Conservation (phyloP, 2,113 vertebrate genomes). For the Silurus glanis region DNA sequence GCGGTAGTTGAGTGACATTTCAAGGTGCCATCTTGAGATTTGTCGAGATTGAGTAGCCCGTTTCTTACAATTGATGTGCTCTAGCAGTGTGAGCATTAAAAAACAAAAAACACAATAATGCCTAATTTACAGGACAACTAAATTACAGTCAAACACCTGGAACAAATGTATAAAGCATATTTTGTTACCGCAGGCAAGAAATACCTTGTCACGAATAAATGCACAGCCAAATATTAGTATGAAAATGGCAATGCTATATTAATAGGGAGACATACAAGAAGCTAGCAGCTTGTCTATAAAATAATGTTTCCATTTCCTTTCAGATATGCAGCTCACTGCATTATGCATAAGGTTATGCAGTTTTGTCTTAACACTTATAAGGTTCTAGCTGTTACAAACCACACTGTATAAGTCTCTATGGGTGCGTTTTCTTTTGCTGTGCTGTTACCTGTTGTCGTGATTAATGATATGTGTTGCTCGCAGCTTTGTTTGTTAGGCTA, state of each 20-base stretch:
- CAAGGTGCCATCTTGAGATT: slow-evolving; percentile 4
- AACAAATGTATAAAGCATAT: not conserved
- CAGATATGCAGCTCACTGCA: slow-evolving; percentile 12
- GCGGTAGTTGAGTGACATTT: not conserved
- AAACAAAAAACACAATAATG: not conserved
- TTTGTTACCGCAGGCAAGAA: not conserved
- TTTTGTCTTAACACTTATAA: not conserved
- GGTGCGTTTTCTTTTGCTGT: slow-evolving; percentile 12
- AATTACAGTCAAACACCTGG: not conserved
- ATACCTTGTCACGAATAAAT: not conserved
- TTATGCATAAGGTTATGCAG: slow-evolving; percentile 21
- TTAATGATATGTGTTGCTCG: slow-evolving; percentile 3
- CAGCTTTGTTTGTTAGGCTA: slow-evolving; percentile 7
- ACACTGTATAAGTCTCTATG: not conserved
- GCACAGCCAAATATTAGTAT: not conserved
- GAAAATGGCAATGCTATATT: not conserved
- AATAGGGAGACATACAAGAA: slow-evolving; percentile 14
- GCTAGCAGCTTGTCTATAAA: not conserved
- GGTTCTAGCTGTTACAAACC: not conserved
- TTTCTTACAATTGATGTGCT: not conserved
- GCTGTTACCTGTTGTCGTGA: slow-evolving; percentile 30
- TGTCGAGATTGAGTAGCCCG: not conserved
- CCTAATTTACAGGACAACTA: not conserved
- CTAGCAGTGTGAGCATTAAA: not conserved
- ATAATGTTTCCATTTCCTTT: slow-evolving; percentile 6